Base-by-base conservation (phyloP, 1,140 invertebrate genomes). In the Drosophila trapezifrons region DNA sequence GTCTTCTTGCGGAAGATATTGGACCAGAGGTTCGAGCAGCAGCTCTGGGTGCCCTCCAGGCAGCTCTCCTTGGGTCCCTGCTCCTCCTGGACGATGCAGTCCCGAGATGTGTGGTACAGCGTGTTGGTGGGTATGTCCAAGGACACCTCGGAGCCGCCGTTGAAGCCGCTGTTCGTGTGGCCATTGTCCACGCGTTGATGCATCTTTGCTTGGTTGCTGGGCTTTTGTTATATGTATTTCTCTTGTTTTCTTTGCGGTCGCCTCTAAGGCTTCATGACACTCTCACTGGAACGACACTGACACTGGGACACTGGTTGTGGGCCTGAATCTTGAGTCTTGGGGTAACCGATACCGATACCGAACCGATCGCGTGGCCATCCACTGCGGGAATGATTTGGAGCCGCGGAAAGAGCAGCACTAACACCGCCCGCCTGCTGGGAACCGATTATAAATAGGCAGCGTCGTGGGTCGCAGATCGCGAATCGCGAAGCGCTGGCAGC, bases 1-100 rank as follows among this genome's bases (percentile, higher is more conserved):
- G 94, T 95, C 92, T 96, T 96, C 59, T 93, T 94, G 22, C 91
- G 82, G 49, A 92, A 92, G 18, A 92, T 81, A 13, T 91, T 91
- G 3, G 72, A 60, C 38, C 76, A 92, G 27, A 92, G 73, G n/a
- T 78, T 91, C 4, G 74, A 64, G 37, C 76, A 89, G 17, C 73
- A 84, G 58, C 73, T 67, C 4, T 70, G 67, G 6, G 77, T 80
- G 12, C 51, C 73, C 20, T 84, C 77, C 25, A 72, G 20, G 29
- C 65, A 90, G 29, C 70, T 67, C 38, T 63, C 51, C 2, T 52
- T 25, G 20, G 65, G 46, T 17, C 37, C 66, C 20, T 29, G 58
- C 13, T 72, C 72, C 78, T 90, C 82, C 51, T 90, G 86, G 0
- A 91, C 81, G 8, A 91, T 91, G 49, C 90, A 91, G 55, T 91